Evolutionary conservation across 2,888 invertebrate species (phyloP), one percentile per base, ranked within the genome.

Genomic region (Cosmia pyralina): DNA sequence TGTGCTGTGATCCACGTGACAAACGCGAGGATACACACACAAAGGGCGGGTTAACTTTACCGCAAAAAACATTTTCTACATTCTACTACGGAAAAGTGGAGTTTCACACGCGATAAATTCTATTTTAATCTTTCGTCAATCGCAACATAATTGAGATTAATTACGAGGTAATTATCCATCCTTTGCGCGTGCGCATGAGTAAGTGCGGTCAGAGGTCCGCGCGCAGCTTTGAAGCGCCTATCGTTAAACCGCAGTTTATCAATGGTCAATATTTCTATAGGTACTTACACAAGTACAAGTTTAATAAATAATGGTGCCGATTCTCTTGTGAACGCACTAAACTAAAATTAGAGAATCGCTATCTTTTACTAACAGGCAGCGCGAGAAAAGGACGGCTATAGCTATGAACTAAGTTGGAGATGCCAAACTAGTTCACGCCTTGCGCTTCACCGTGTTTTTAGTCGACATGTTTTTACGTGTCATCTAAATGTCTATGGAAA

Each of bases 121-220:
- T 94, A 94, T 95, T 94, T 94, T 93, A 94, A 94, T 92, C 94
- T 95, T 95, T 95, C 93, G 94, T 94, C 92, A 94, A 94, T 94
- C 91, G 90, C 91, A 81, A 87, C 81, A 84, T 94, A 94, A 95
- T 95, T 94, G 92, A 90, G 90, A 91, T 79, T 93, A 94, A 95
- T 95, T 94, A 89, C 78, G 66, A 69, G 57, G 82, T 85, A 92
- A 94, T 95, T 95, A 93, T 90, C 86, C 75, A 44, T 52, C 69
- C 55, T 59, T 19, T 80, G 85, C 87, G 88, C 88, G 90, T 89
- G 91, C 85, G 82, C 83, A 81, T 88, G 87, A 90, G 86, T 89
- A 87, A 88, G 87, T 85, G 82, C 75, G 69, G 68, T 58, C 65
- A 52, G 66, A 57, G 72, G 71, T 60, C 76, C 64, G 79, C 82